Base-by-base conservation (phyloP, 2,113 vertebrate species). In the Poecilia latipinna region DNA sequence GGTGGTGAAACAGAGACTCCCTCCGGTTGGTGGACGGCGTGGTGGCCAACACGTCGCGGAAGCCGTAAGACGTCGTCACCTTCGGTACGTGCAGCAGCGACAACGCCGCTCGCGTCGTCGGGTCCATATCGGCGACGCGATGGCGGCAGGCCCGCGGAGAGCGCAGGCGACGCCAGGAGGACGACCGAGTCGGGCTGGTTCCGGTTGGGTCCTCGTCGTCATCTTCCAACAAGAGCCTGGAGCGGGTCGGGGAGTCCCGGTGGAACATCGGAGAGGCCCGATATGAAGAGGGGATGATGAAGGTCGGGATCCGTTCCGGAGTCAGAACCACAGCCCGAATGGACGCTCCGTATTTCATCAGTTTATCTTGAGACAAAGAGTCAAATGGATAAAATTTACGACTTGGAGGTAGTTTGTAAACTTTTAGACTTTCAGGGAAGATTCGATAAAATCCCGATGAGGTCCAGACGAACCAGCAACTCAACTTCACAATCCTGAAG, bases 1-100 rank as follows among this genome's bases (percentile, higher is more conserved):
- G 66, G 17, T 19, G 44, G 54, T 94, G 93, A 63, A 94, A 95
- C 13, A 93, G 70, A 0, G 93, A 94, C 62, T 94, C 92, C 13
- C 92, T 66, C 1, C 90, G 84, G 12, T 28, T 78, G 0, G 89
- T 90, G 64, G 69, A 78, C 0, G 93, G 93, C 35, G 89, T 93
- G 22, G 65, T 65, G 0, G 89, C 90, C 37, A 95, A 65, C 12
- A 86, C 87, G 0, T 63, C 87, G 0, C 83, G 11, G 75, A 95
- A 93, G 0, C 94, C 90, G 0, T 92, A 92, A 0, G 93, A 85
- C 0, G 92, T 92, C 17, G 84, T 87, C 61, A 93, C 86, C 77
- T 93, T 93, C 1, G 24, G 76, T 15, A 92, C 84, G 22, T 94
- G 92, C 0, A 77, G 42, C 77, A 92, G 70, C 0, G 91, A 92